phyloP scores from a whole-genome alignment of 2,113 vertebrate genomes.

The Orientallactaga bullata region DNA sequence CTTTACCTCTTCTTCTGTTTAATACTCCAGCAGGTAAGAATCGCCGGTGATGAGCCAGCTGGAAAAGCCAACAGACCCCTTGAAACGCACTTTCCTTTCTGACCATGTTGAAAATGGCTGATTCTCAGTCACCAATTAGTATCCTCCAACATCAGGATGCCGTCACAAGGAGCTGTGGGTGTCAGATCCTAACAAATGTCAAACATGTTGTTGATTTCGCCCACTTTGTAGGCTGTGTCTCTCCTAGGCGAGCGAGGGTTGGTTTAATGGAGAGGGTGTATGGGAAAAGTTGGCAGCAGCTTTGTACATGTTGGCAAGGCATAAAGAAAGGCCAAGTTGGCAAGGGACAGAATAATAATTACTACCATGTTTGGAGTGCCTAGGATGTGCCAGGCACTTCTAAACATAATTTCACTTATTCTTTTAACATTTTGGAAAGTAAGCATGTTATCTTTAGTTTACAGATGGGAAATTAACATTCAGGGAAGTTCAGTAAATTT shows the following conservation, averaged over 20 bases:
- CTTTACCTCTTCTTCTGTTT: slow-evolving; percentile 54
- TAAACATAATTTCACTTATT: slow-evolving; percentile 72
- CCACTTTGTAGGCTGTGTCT: slow-evolving; percentile 37
- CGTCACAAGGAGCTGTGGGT: slow-evolving; percentile 7
- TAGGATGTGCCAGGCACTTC: slow-evolving; percentile 58
- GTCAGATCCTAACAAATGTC: slow-evolving; percentile 47
- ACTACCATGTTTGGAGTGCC: slow-evolving; percentile 51
- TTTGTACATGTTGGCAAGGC: slow-evolving; percentile 67
- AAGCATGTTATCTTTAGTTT: slow-evolving; percentile 59
- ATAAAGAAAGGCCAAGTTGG: slow-evolving; percentile 69
- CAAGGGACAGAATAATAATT: slow-evolving; percentile 54
- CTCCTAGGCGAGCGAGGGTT: slow-evolving; percentile 2
- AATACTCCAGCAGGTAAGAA: slow-evolving; percentile 62
- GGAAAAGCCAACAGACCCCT: not conserved
- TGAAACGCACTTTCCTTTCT: slow-evolving; percentile 34
- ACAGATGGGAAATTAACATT: slow-evolving; percentile 18
- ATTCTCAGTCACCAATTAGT: not conserved
- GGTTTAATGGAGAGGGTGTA: slow-evolving; percentile 52
- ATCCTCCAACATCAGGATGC: not conserved
- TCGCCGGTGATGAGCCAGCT: slow-evolving; percentile 18
- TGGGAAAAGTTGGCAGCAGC: slow-evolving; percentile 47
- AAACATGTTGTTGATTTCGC: slow-evolving; percentile 50
- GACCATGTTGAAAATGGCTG: not conserved
- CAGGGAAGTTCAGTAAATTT: slow-evolving; percentile 56
- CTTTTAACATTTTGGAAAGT: slow-evolving; percentile 12